phyloP scores from a whole-genome alignment of 64 coral and sea anemone species.

The Astreopora myriophthalma region DNA sequence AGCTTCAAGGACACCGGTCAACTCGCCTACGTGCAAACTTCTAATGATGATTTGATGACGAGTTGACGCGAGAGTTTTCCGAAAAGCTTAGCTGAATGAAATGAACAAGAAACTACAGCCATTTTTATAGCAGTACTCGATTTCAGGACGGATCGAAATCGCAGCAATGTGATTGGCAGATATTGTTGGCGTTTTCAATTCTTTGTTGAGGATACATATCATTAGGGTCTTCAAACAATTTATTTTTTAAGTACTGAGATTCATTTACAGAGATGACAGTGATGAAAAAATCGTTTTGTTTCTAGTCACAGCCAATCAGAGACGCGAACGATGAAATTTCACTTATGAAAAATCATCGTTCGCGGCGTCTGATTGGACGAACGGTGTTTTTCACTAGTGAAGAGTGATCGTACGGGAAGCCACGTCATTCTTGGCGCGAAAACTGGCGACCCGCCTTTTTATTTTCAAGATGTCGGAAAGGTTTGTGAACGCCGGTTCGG shows the following conservation, averaged over 20 bases:
- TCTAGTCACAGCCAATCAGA: neutral
- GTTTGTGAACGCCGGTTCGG: neutral
- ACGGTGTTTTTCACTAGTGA: neutral
- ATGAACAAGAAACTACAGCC: too few species aligned
- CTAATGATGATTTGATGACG: too few species aligned
- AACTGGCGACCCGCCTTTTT: neutral
- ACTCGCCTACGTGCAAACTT: too few species aligned
- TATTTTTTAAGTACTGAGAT: neutral
- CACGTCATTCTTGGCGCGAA: neutral
- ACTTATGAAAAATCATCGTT: neutral
- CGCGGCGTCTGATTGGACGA: neutral
- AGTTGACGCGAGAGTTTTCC: too few species aligned
- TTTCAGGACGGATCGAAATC: too few species aligned
- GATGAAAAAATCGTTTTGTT: neutral
- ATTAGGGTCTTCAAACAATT: too few species aligned
- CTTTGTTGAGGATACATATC: too few species aligned
- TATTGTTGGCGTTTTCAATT: too few species aligned
- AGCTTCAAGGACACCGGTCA: too few species aligned
- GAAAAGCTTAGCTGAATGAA: too few species aligned
- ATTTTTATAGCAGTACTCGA: too few species aligned
- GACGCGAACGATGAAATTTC: neutral
- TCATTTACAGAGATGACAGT: neutral
- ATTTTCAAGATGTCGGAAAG: neutral
- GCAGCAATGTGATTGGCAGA: too few species aligned
- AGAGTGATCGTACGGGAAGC: neutral